Evolutionary conservation across 92 coral and sea anemone genomes (phyloP).

Genomic region (Epizoanthus stellaris): DNA sequence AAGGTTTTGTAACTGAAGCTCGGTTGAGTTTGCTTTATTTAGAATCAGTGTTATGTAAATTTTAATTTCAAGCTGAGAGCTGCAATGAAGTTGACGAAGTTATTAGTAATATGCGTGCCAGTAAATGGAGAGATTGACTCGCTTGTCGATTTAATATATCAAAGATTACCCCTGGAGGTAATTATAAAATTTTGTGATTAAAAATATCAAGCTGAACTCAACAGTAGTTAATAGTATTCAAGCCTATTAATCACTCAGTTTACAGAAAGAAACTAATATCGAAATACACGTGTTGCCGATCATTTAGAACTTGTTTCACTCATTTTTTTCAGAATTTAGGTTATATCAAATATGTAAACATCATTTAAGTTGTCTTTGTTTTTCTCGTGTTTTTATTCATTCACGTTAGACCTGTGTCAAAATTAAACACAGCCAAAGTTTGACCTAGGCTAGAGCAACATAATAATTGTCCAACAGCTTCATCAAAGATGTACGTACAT

Average conservation of each 20-base stretch:
- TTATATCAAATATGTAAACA: not conserved
- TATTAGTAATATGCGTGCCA: slow-evolving; percentile 3
- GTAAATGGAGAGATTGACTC: not conserved
- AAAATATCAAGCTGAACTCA: not conserved
- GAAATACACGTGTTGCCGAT: not conserved
- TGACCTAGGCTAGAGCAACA: not conserved
- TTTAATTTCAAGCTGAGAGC: slow-evolving; percentile 26
- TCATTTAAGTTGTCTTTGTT: not conserved
- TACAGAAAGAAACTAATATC: not conserved
- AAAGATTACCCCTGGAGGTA: not conserved
- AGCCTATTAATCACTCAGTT: not conserved
- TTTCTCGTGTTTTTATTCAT: not conserved
- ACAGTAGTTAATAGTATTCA: not conserved
- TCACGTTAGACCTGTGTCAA: not conserved
- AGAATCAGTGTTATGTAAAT: slow-evolving; percentile 8
- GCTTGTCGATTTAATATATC: not conserved
- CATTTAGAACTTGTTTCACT: not conserved
- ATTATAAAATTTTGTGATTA: slow-evolving; percentile 15
- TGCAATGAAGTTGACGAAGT: slow-evolving; percentile 2
- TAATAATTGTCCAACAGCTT: not conserved
- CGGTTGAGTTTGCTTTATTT: slow-evolving; percentile 14
- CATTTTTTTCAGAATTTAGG: not conserved
- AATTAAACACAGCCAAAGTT: not conserved
- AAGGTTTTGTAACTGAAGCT: not conserved
- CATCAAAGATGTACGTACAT: too few relatives aligned